Evolutionary conservation across 2,797 vertebrate species (phyloP), one percentile per base, ranked within the genome.

Genomic region (Xiphorhynchus erythropygius): DNA sequence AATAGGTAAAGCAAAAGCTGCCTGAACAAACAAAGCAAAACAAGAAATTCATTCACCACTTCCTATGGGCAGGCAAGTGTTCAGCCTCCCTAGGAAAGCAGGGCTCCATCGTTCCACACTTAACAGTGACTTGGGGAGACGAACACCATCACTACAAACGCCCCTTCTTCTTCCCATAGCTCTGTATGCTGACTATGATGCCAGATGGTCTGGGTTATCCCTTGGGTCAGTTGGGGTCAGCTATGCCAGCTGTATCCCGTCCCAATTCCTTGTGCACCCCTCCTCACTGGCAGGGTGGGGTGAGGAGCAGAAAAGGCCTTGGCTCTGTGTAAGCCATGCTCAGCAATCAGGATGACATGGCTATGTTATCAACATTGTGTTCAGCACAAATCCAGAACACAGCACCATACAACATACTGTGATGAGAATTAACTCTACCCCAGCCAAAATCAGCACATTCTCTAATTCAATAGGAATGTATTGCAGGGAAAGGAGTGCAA

Each of bases 291-390:
- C 12, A 7, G 18, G 13, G 10, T 19, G 30, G 24, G 30, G 39
- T 24, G 50, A 47, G 50, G 18, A 35, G 25, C 39, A 47, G 63
- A 13, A 52, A 41, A 27, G 11, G 11, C 21, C 28, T 56, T 50
- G 49, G 14, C 33, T 69, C 37, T 18, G 28, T 8, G 13, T 14
- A 21, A 49, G 24, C 23, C 18, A 30, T 23, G 35, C 30, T 33
- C 62, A 8, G 5, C 11, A 24, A 14, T 8, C 27, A 24, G 0
- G 15, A 5, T 3, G 1, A 9, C 25, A n/a, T 12, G 15, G 57
- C 56, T 47, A 11, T 8, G 2, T 22, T 22, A 5, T 9, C 57
- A 37, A 8, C 47, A 18, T 0, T 14, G 28, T 39, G 41, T 9
- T 46, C 41, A 55, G 33, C 68, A 46, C 57, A 55, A 47, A 19